Base-by-base conservation (phyloP, 1,140 invertebrate species). In the Dinoponera quadriceps region DNA sequence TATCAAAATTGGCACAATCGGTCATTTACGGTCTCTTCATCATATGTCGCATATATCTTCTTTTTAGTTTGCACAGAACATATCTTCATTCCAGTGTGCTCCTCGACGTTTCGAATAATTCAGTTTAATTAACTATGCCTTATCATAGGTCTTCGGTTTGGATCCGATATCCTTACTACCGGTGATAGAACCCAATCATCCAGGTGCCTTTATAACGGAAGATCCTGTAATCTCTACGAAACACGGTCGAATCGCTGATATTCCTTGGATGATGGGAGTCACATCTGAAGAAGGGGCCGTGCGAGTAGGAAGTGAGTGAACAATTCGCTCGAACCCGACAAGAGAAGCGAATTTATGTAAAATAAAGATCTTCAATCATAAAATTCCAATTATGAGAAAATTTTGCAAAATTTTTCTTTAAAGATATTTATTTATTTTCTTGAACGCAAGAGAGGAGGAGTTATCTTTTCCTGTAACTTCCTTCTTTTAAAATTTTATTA, bases 161-260 rank as follows among this genome's bases (percentile, higher is more conserved):
- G 96, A 96, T 90, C 96, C 96, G 38, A 44, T 44, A 77, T 96
- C 96, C 1, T 97, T 97, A 85, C 96, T 96, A 83, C 96, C 96
- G 0, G 96, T 96, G 0, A 92, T 97, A 22, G 96, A 97, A 91
- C 96, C 96, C 0, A 90, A 95, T 80, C 93, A 96, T 60, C 94
- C 95, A 9, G 96, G 95, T n/a, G 96, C 96, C 18, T 97, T 97
- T 88, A 85, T 97, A 0, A 95, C 94, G 0, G 94, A 95, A 83
- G 93, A 95, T 85, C 96, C 96, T 1, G 90, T 94, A 1, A 90
- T 95, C 14, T 90, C 94, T 0, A 88, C 95, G 0, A 91, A 91
- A 81, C 73, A 89, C 9, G 96, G 95, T 0, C 92, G 94, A 51
- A 89, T 95, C 0, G 89, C 93, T 13, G 90, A 95, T 54, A 94